Evolutionary conservation across 2,797 vertebrate species (phyloP), one percentile per base, ranked within the genome.

Genomic region (Garrulus glandarius): DNA sequence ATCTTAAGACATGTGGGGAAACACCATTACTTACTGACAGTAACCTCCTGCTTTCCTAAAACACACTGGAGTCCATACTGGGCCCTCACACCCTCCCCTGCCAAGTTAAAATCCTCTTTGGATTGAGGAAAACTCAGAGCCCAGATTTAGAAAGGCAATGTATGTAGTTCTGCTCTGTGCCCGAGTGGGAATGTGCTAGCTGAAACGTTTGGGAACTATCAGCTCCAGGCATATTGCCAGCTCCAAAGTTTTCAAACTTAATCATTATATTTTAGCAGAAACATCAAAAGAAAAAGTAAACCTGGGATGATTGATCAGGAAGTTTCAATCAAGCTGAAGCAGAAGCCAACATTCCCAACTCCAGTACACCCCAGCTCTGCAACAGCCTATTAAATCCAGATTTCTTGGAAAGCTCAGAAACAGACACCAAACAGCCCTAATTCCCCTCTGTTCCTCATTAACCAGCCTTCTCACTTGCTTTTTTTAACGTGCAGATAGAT

Each of bases 101-200:
- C 50, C 59, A 57, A 76, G 76, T 44, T 10, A 43, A 21, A 5
- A 6, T 34, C 57, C 53, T 43, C 5, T 64, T 41, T 9, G 11
- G 57, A 17, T 0, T 9, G 32, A 39, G 23, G 37, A 71, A 57
- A 36, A 12, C 60, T 56, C 41, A 34, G 59, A 60, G 32, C 34
- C 36, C 59, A 43, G 55, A 37, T 68, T 71, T 32, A 52, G 57
- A 57, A 82, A 57, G 63, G n/a, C 41, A 64, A 4, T 1, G 2
- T 11, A 2, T 9, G 18, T 13, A 15, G 52, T 26, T 75, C 26
- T 61, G 53, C 1, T 0, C 29, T 0, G 0, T 59, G 82, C 43
- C 53, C 10, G 2, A 61, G 67, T 44, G 49, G 57, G 37, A 75
- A 60, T 0, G 3, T 10, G 1, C 23, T 24, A 52, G 20, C 41